A percentile compares a stretch with the other conserved stretches of the same genome.
Evolutionary conservation across 1,140 invertebrate species (phyloP).

Genomic region (Drosophila santomea): DNA sequence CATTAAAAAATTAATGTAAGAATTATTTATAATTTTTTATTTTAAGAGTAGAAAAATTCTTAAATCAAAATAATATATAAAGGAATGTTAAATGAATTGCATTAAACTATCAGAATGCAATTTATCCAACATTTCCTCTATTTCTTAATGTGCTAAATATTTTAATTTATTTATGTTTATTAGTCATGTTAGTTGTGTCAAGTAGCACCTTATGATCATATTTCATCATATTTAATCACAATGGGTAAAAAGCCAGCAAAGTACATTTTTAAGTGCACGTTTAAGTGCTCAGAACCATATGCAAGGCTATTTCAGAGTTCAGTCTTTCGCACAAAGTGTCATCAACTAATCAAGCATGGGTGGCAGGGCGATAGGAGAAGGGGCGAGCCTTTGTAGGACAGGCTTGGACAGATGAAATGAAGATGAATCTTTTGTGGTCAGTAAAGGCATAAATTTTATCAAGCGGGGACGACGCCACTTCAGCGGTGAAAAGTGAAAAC

Average conservation of each 20-base stretch:
- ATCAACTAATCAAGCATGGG: slow-evolving; percentile 75
- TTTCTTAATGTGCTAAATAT: too few species aligned
- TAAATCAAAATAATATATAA: too few species aligned
- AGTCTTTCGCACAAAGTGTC: slow-evolving; percentile 58
- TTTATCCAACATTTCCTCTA: too few species aligned
- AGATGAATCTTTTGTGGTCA: slow-evolving; percentile 76
- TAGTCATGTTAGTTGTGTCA: too few species aligned
- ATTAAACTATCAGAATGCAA: too few species aligned
- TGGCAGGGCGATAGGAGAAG: slow-evolving; percentile 21
- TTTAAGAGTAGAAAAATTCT: too few species aligned
- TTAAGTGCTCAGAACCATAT: neutral
- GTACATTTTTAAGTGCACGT: neutral
- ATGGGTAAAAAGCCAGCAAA: neutral
- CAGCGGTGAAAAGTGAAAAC: slow-evolving; percentile 58
- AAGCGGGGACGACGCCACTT: slow-evolving; percentile 5
- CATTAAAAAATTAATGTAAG: neutral
- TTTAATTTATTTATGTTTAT: too few species aligned
- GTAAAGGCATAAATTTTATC: slow-evolving; percentile 61
- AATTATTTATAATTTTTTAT: too few species aligned
- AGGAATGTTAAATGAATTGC: too few species aligned
- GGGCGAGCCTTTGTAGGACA: slow-evolving; percentile 5
- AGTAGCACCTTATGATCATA: too few species aligned
- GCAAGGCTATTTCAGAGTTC: slow-evolving; percentile 4
- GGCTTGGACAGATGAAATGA: slow-evolving; percentile 59
- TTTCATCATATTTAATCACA: neutral